Base-by-base conservation (phyloP, 2,797 vertebrate genomes). In the Naso thynnoides region DNA sequence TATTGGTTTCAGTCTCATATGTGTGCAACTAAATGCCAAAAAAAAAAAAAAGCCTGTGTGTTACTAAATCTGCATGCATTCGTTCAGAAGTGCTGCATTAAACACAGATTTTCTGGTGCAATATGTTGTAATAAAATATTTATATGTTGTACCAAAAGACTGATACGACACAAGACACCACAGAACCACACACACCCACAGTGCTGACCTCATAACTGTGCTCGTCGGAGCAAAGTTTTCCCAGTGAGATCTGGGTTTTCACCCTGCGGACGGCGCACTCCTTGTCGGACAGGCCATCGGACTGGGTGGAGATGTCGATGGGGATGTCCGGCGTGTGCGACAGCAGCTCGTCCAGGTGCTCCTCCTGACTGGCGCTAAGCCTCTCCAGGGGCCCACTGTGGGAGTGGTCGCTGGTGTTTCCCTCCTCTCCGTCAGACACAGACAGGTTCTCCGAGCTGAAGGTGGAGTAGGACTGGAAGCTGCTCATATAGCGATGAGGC, bases 401-500 rank as follows among this genome's bases (percentile, higher is more conserved):
- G 0, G 97, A 99, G 87, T 97, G 98, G 85, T 99, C 98, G 1
- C 98, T 99, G 16, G 98, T 99, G 92, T 99, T 99, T n/a, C 98
- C 97, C 88, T 99, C 98, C 89, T 99, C 98, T 18, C 97, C 98
- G 0, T 99, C 98, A 0, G 98, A 98, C 86, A 96, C 97, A 0
- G 98, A 99, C 91, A 99, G 95, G 86, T 99, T 99, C 93, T 99
- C 98, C 0, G 98, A 99, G 91, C 98, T 99, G 90, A 99, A 98
- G 48, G 98, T 99, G 6, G 98, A 99, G 84, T 98, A 98, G 0
- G 98, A 99, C 95, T 98, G 97, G 90, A 96, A 99, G 92, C 96
- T 98, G 89, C 96, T 96, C 91, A 99, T 98, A 65, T 97, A 98
- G 76, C 96, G 96, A 81, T 97, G 97, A 82, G 98, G 96, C 85